Base-by-base conservation (phyloP, 2,797 vertebrate species). In the Pagetopsis macropterus region DNA sequence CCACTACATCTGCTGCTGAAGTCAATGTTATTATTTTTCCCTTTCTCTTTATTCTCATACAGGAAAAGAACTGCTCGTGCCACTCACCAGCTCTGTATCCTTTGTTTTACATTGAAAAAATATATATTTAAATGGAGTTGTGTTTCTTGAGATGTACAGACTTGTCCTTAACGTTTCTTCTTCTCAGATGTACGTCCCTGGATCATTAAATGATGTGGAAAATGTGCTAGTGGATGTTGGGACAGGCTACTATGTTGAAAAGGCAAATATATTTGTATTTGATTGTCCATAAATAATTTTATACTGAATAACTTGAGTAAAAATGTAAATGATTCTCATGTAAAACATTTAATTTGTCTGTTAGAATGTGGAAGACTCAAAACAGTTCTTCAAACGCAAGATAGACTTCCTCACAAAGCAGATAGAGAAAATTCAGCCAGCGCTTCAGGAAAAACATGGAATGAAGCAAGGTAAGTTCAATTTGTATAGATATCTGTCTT, bases 51-150 rank as follows among this genome's bases (percentile, higher is more conserved):
- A 55, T 16, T 69, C 27, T 45, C 87, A 37, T 80, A 75, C 89
- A 99, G 97, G 97, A 66, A 99, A 99, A 86, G 96, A 97, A 84
- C 77, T 99, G 67, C 94, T 98, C 2, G 97, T 98, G 58, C 97
- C 97, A 0, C 94, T 99, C 75, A 97, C 96, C 76, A 98, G 97
- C 89, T 99, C 97, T 76, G 97, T 98, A 98, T 98, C 97, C 96
- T 97, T 94, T 70, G 33, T 44, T 21, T 57, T 23, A 50, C 14
- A 17, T 1, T 59, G 4, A 0, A 27, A 17, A 15, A 40, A 27
- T 1, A 3, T 46, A 14, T 12, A 45, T 17, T 82, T 40, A 21
- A 62, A 59, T 52, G 2, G 68, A 0, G 1, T 51, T 8, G 1
- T 31, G 8, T 61, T 1, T 27, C 27, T 68, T 19, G 5, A 52